These are phyloP conservation scores for Gambusia holbrooki DNA, from an alignment of 2,113 vertebrate species.

Conservation along the genomic window DNA sequence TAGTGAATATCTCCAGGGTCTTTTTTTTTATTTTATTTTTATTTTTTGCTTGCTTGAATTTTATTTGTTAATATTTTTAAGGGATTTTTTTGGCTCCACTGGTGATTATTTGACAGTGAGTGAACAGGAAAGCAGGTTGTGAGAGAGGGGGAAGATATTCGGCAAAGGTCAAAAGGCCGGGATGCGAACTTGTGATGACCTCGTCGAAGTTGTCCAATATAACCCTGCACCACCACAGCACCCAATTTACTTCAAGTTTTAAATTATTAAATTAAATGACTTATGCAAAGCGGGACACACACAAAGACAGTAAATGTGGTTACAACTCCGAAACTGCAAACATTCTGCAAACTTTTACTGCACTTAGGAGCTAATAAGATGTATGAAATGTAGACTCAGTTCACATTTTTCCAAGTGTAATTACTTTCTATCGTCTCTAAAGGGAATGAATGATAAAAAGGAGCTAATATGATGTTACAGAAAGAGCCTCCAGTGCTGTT, in stretches of 20 bases:
- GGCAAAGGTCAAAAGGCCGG: no score
- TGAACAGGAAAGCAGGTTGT: no score
- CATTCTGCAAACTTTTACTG: no score
- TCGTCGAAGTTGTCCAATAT: no score
- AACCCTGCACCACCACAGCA: background rate
- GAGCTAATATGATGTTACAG: conserved; percentile 22
- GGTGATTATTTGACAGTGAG: no score
- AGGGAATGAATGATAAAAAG: background rate
- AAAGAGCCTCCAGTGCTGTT: conserved; percentile 32
- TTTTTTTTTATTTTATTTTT: no score
- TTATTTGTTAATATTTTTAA: no score
- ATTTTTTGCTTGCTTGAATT: background rate
- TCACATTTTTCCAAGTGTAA: background rate
- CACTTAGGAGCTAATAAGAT: background rate
- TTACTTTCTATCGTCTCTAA: background rate
- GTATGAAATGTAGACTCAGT: background rate
- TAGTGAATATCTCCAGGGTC: no score
- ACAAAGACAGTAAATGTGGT: background rate
- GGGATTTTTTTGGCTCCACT: background rate
- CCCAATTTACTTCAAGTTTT: background rate
- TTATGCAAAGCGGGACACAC: background rate
- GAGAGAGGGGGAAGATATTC: no score
- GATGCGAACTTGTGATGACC: no score
- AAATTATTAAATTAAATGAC: background rate
- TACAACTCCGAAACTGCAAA: background rate